A percentile compares a stretch with the other conserved stretches of the same genome.
phyloP scores from a whole-genome alignment of 2,113 vertebrate species.

The Odontesthes bonariensis region DNA sequence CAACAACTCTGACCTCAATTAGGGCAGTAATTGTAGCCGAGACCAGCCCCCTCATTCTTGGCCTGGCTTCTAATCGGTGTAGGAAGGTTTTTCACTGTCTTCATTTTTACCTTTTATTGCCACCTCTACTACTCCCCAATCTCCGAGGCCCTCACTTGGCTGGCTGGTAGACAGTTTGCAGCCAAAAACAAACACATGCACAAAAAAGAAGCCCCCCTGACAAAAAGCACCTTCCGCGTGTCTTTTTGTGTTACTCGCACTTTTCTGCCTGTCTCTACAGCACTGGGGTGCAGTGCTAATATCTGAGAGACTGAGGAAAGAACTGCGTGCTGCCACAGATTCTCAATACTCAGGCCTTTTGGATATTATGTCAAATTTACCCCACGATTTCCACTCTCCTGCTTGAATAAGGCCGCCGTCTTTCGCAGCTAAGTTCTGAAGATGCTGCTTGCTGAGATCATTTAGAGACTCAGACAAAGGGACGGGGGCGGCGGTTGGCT shows the following conservation, averaged over 20 bases:
- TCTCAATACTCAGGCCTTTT: constrained; percentile 61
- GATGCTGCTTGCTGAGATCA: constrained; percentile 68
- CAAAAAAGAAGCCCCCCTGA: constrained; percentile 34
- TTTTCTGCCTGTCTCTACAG: constrained; percentile 16
- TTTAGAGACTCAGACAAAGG: constrained; percentile 70
- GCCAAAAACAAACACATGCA: constrained; percentile 31
- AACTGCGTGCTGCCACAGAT: constrained; percentile 29
- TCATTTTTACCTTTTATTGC: constrained; percentile 3
- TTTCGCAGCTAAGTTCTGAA: constrained; percentile 60
- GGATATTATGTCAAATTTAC: constrained; percentile 64
- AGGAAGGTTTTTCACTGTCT: constrained; percentile 57
- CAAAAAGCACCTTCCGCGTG: neutral
- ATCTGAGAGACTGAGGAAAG: constrained; percentile 17
- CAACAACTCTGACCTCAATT: constrained; percentile 87
- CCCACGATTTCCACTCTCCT: constrained; percentile 67
- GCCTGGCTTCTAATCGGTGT: constrained; percentile 78
- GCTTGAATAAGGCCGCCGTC: constrained; percentile 68
- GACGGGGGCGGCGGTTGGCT: constrained; percentile 62
- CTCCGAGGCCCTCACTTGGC: constrained; percentile 31
- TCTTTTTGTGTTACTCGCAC: constrained; percentile 5
- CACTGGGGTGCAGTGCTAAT: constrained; percentile 37
- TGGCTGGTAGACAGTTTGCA: constrained; percentile 30
- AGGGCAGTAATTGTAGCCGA: constrained; percentile 82
- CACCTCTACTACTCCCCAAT: neutral
- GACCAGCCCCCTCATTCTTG: constrained; percentile 63